Conservation (phyloP, 37 sponge, comb jelly and placozoan genomes). For the Spongia lamella region DNA sequence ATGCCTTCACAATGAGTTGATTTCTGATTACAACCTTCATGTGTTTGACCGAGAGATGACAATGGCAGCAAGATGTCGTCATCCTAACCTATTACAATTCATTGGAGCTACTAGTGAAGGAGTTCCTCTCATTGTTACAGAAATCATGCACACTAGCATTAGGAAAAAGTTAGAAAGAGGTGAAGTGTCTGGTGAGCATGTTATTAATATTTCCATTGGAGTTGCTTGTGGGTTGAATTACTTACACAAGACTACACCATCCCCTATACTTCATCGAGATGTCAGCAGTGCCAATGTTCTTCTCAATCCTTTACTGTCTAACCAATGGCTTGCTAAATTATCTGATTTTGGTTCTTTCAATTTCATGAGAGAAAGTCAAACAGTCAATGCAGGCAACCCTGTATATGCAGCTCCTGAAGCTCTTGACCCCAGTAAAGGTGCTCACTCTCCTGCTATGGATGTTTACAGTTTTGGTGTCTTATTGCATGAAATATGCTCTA, state of each 20-base stretch:
- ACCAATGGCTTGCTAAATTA: conserved; percentile 51
- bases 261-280: conserved; percentile 63
- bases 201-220: conserved; percentile 9
- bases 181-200: conserved; percentile 3
- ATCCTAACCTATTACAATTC: conserved; percentile 66
- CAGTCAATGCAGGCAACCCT: conserved; percentile 30
- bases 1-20: conserved; percentile 37
- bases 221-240: conserved; percentile 56
- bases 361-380: conserved; percentile 24
- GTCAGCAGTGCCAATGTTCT: conserved; percentile 70
- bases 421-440: background rate
- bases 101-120: conserved; percentile 50
- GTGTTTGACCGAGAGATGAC: conserved; percentile 60
- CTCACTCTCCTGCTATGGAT: conserved; percentile 65
- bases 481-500: conserved; percentile 41
- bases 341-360: conserved; percentile 71
- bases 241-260: conserved; percentile 45
- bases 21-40: conserved; percentile 46
- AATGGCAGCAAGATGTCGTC: conserved; percentile 48
- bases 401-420: conserved; percentile 72
- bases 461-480: conserved; percentile 63
- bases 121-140: conserved; percentile 41
- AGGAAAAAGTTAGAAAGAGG: conserved; percentile 12
- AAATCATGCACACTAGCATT: conserved; percentile 57
- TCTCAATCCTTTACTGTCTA: conserved; percentile 6